These are phyloP conservation scores for Rutpela maculata DNA, from an alignment of 2,888 invertebrate species.

Conservation along the genomic window DNA sequence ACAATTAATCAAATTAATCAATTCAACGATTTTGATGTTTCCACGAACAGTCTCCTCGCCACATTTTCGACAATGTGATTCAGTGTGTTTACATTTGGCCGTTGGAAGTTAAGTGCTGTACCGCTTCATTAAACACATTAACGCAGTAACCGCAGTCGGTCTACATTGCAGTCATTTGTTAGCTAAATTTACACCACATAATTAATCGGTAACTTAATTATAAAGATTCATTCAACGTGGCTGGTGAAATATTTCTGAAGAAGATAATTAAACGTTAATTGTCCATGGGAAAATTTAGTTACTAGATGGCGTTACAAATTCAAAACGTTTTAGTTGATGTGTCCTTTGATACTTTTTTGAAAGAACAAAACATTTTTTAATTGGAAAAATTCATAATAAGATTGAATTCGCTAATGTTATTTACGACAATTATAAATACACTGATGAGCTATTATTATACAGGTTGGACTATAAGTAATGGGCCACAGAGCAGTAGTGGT, in stretches of 20 bases:
- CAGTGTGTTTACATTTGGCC: conserved; percentile 56
- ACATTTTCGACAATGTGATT: conserved; percentile 47
- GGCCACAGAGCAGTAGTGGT: too few relatives aligned
- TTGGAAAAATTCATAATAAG: not conserved
- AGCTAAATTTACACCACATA: conserved; percentile 59
- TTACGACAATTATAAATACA: too few relatives aligned
- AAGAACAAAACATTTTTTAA: not conserved
- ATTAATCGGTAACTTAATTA: conserved; percentile 62
- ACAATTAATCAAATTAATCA: conserved; percentile 35
- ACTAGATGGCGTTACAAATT: conserved; percentile 43
- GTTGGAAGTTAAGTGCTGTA: conserved; percentile 59
- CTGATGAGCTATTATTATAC: too few relatives aligned
- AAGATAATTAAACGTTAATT: conserved; percentile 44
- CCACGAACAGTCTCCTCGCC: conserved; percentile 35
- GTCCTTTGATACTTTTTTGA: not conserved
- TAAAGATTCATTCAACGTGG: conserved; percentile 54
- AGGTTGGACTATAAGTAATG: too few relatives aligned
- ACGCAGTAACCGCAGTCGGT: conserved; percentile 56
- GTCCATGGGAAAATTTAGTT: conserved; percentile 20
- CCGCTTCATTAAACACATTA: conserved; percentile 61
- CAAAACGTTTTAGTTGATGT: not conserved
- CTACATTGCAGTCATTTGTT: conserved; percentile 59
- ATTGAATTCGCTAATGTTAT: too few relatives aligned
- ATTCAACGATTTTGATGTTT: conserved; percentile 31
- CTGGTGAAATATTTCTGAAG: conserved; percentile 42